Base-by-base conservation (phyloP, 1,140 invertebrate species). In the Drosophila virilis region DNA sequence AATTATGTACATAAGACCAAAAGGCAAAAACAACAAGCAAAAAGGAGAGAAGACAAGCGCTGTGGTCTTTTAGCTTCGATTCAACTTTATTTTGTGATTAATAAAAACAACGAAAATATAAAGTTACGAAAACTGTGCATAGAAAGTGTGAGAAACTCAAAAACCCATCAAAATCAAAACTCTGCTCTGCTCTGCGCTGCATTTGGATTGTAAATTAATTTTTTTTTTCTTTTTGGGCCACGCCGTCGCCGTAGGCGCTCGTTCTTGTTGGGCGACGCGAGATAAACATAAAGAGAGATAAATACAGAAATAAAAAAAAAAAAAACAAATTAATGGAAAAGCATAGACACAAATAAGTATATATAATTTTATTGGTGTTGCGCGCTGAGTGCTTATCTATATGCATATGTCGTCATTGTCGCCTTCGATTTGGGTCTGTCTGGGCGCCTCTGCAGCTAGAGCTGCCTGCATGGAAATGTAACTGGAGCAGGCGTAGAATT, bases 251-350 rank as follows among this genome's bases (percentile, higher is more conserved):
- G 40, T 64, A 67, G 64, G 59, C 69, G 61, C 70, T 64, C 37
- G 58, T 40, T 54, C 37, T 37, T 42, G 42, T 57, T 46, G 45
- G 15, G 28, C 15, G 48, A 43, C 62, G 17, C 55, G 82, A 88
- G 82, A 86, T 86, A 86, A 86, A 86, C 83, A 84, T 71, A 86
- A 74, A 88, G 73, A 83, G 72, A 89, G 83, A 86, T 86, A 86
- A 86, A 86, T 86, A 86, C 83, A 82, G 84, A 86, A 86, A 86
- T 86, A 81, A 81, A 81, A 81, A 48, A 37, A 37, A 22, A 65
- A 64, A 12, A 10, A 48, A 48, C 46, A 48, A 73, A 73, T 86
- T 83, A 86, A 86, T 86, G 83, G 83, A 83, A 86, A 88, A 77
- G 83, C 65, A 78, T 73, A 86, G 68, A 79, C 71, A 78, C 32